A percentile compares a stretch with the other conserved stretches of the same genome.
Conservation (phyloP, 2,888 invertebrate genomes). For the Ceratothoa steindachneri region DNA sequence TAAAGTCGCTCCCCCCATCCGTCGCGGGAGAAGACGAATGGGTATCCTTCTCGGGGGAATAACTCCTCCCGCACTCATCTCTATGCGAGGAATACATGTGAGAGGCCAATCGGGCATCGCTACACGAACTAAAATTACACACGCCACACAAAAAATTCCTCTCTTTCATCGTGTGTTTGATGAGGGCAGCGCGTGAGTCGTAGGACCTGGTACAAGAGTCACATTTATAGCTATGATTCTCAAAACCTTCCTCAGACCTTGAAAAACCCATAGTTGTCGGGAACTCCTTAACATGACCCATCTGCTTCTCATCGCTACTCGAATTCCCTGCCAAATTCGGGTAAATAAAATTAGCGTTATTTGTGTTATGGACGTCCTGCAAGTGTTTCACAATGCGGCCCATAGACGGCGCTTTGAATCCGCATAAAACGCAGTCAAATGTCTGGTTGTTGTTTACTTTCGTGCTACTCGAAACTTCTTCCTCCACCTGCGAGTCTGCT, state of each 20-base stretch:
- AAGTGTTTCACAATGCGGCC: conserved; percentile 29
- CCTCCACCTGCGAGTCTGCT: not conserved
- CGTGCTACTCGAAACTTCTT: not conserved
- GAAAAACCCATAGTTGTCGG: not conserved
- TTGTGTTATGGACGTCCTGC: conserved; percentile 28
- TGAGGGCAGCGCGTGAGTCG: conserved; percentile 33
- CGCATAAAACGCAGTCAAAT: conserved; percentile 36
- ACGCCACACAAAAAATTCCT: conserved; percentile 40
- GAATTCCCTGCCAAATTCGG: not conserved
- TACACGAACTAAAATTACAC: conserved; percentile 38
- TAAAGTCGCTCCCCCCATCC: not conserved
- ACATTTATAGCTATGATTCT: conserved; percentile 15
- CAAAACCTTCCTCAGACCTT: not conserved
- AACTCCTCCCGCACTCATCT: not conserved
- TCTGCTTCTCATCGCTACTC: not conserved
- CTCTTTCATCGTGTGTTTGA: conserved; percentile 43
- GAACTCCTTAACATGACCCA: not conserved
- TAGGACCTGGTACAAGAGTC: conserved; percentile 30
- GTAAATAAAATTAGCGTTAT: conserved; percentile 29
- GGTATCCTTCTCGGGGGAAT: not conserved
- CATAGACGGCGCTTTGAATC: conserved; percentile 27
- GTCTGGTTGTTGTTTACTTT: conserved; percentile 20
- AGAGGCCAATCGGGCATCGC: conserved; percentile 25
- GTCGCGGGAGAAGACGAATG: not conserved
- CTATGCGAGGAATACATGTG: conserved; percentile 28